Evolutionary conservation across 2,888 invertebrate genomes (phyloP), one percentile per base, ranked within the genome.

Genomic region (Lepas anatifera): DNA sequence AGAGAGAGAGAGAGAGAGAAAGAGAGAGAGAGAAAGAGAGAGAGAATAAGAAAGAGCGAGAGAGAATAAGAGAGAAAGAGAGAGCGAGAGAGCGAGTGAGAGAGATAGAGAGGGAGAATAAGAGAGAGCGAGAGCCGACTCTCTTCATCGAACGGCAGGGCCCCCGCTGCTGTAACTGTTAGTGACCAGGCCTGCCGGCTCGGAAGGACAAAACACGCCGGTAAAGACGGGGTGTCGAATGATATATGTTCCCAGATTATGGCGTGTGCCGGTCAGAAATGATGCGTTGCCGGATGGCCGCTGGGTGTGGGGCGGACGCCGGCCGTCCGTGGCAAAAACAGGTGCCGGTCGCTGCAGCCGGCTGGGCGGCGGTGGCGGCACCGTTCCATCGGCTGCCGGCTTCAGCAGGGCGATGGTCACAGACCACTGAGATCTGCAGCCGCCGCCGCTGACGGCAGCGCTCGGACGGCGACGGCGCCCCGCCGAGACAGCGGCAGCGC

Each of bases 201-300:
- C 25, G 22, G 32, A 22, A 58, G 16, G 58, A 35, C 58, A 58
- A 32, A 35, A 35, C 58, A 32, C 11, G 41, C 58, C 22, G 6
- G 58, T 58, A 58, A 58, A 32, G 58, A 58, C 35, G 35, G 58
- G 58, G 58, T 58, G 58, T 18, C 10, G 58, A 58, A 58, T 58
- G 58, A 58, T 58, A 58, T 58, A 58, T 58, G 58, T 58, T 58
- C 58, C 25, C 32, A 58, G 58, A 58, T 58, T 58, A 58, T 58
- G 58, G 58, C 58, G 35, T 58, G 35, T 58, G 58, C 58, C 58
- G 58, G 58, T 35, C 58, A 58, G 58, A 58, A 58, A 58, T 58
- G 16, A 58, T 58, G 32, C 25, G 58, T 32, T 58, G 58, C 16
- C 52, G 52, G 52, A 3, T 27, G 32, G 58, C 58, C 16, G 58